Base-by-base conservation (phyloP, 64 coral and sea anemone genomes). In the Pocillopora damicornis region DNA sequence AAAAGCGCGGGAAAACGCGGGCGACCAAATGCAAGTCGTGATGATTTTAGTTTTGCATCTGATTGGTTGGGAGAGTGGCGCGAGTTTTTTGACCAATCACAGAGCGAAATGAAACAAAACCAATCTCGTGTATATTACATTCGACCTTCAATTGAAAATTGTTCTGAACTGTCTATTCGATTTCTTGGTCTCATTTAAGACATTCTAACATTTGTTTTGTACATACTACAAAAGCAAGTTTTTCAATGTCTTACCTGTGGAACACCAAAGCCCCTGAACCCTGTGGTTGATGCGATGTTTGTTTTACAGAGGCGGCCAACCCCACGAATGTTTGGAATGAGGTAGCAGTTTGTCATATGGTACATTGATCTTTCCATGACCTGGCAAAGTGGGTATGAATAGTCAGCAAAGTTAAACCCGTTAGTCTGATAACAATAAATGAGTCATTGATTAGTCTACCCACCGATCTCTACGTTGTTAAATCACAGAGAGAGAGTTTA, bases 261-360 rank as follows among this genome's bases (percentile, higher is more conserved):
- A 65, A 90, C 94, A n/a, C 94, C 94, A 75, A 95, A 95, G 1
- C 94, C 94, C 72, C 94, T 89, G 75, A 95, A 95, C 20, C 90
- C 94, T 57, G 94, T 95, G 68, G 86, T 86, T 6, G 90, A 87
- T 36, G 94, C 83, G 16, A 92, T 81, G 59, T 95, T 95, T 22
- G 94, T 95, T 57, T 90, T 92, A 58, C 94, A 95, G 25, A 88
- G 42, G 60, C 77, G 68, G 7, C 94, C 94, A 79, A 58, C 82
- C 36, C 83, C 81, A 15, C 90, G 90, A 35, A 95, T 79, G 68
- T 95, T 95, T 51, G 94, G 90, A n/a, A 95, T 80, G 3, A 36
- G 87, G 73, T 95, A 95, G 30, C 81, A 91, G 78, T 95, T 95
- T 5, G 89, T 90, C 23, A 83, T 66, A 58, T 92, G 75, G 17